Evolutionary conservation across 2,113 vertebrate species (phyloP).

Genomic region (cattle (Bos taurus)): DNA sequence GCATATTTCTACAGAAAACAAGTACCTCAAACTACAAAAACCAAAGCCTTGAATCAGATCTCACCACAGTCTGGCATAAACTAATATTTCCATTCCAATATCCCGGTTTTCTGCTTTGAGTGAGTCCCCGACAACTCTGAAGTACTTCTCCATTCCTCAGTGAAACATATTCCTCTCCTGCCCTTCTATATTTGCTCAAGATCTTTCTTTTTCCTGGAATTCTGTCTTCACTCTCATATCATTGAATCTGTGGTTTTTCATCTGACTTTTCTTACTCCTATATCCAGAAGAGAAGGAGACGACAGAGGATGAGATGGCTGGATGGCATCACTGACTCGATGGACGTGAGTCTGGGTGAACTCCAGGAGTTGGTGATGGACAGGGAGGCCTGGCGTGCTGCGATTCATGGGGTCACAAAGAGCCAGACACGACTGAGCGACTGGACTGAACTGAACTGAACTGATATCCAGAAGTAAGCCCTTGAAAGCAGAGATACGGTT

Average conservation of each 20-base stretch:
- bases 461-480: background rate
- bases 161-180: background rate
- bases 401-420: too few relatives aligned
- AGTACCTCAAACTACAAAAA: background rate
- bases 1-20: background rate
- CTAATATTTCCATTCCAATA: background rate
- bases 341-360: too few relatives aligned
- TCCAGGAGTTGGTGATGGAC: too few relatives aligned
- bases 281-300: background rate
- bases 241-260: background rate
- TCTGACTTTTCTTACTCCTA: background rate
- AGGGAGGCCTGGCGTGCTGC: too few relatives aligned
- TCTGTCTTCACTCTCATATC: background rate
- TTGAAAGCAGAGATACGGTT: background rate
- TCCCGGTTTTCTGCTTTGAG: background rate
- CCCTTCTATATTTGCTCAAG: background rate
- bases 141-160: background rate
- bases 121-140: background rate
- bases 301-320: too few relatives aligned
- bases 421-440: too few relatives aligned
- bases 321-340: too few relatives aligned
- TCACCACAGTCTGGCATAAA: background rate
- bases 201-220: background rate
- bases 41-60: background rate
- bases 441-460: too few relatives aligned